Evolutionary conservation across 2,888 invertebrate genomes (phyloP), one percentile per base, ranked within the genome.

Genomic region (Terebella lapidaria): DNA sequence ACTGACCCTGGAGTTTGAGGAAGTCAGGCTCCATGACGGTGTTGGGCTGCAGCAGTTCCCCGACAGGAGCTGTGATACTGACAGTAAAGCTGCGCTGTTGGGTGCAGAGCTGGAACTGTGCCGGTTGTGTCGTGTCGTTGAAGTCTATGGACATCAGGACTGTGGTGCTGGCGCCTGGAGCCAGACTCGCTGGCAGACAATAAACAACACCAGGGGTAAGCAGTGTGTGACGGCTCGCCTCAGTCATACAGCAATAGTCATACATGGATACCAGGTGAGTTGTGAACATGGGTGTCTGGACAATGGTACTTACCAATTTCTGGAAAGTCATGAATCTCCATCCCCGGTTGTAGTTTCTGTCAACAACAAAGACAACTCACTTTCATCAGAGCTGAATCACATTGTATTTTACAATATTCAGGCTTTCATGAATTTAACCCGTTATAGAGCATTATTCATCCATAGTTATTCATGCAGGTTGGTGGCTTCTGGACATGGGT

Each of bases 91-190:
- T 75, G 54, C 69, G 68, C 25, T 72, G 71, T 20, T 69, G 65
- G 5, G 72, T 70, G 87, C 67, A 79, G 55, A 94, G 84, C 71
- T 90, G 89, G 78, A 94, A 89, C 65, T 87, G 87, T 1, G 91
- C 88, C 0, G 92, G 87, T 78, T 94, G 92, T 56, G 90, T 92
- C 22, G 92, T 90, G 80, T 95, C 95, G 62, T 92, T 92, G 81
- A 93, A 94, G 83, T 94, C 92, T 2, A 95, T 86, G 20, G 94
- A 94, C 67, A 94, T 77, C 0, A 88, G 86, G 3, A 86, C 87
- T 24, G 86, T 84, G 30, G 86, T 82, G n/a, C 85, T 83, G 27
- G 86, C 86, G 54, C 87, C 87, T 0, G 88, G 84, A 4, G 85
- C 83, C 27, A 94, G 81, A 2, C 79, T 73, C 52, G 71, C 76